phyloP scores from a whole-genome alignment of 64 coral and sea anemone species.

The Dendrophyllia cribrosa region DNA sequence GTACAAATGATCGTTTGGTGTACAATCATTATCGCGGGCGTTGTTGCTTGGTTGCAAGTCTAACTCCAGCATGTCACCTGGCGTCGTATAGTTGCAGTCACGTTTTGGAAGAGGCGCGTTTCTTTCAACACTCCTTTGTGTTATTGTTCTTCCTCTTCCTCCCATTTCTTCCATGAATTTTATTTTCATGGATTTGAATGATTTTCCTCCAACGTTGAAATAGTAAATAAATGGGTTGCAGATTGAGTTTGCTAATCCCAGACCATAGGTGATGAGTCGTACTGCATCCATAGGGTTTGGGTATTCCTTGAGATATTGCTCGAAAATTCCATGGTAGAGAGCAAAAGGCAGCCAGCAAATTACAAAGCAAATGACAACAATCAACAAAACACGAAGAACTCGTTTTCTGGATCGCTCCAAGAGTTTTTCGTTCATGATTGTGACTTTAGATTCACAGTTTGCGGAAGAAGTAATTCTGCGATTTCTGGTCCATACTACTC shows the following conservation, averaged over 20 bases:
- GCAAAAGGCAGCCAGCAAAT: slow-evolving; percentile 72
- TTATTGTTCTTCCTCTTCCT: neutral
- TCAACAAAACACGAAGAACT: slow-evolving; percentile 47
- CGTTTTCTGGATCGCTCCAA: neutral
- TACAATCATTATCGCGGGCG: no score
- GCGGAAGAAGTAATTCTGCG: neutral
- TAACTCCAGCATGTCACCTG: no score
- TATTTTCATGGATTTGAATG: neutral
- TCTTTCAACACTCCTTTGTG: no score
- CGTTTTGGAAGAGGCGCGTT: no score
- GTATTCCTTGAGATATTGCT: slow-evolving; percentile 54
- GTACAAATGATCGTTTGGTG: no score
- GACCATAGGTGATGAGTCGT: slow-evolving; percentile 52
- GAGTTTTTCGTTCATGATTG: neutral
- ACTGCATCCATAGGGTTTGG: slow-evolving; percentile 77
- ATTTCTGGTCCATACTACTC: slow-evolving; percentile 7
- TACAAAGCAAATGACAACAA: slow-evolving; percentile 65
- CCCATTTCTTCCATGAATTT: neutral
- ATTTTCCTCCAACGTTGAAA: slow-evolving; percentile 52
- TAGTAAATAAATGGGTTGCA: slow-evolving; percentile 87
- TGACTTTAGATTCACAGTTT: neutral
- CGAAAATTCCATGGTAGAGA: slow-evolving; percentile 71
- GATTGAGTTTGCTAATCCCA: slow-evolving; percentile 76
- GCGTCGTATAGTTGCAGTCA: no score
- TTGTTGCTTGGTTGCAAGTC: no score